phyloP scores from a whole-genome alignment of 2,797 vertebrate species.

The Anguilla anguilla region DNA sequence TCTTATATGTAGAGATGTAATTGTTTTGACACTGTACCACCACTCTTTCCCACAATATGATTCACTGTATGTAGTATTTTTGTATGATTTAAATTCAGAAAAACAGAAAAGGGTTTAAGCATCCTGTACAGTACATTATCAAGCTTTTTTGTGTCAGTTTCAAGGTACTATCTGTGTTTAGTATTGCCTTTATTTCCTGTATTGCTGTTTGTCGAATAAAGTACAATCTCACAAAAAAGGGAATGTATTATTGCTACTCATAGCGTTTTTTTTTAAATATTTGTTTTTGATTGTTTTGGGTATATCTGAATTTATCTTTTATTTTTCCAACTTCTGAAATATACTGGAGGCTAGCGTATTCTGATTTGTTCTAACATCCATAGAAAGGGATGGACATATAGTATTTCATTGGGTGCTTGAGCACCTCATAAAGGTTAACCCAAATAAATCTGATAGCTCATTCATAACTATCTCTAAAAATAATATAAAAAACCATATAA shows the following conservation, averaged over 20 bases:
- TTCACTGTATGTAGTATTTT: conserved; percentile 61
- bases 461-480: too few species aligned
- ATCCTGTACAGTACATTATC: neutral
- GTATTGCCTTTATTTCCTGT: neutral
- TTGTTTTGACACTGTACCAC: conserved; percentile 69
- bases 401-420: neutral
- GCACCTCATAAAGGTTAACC: neutral
- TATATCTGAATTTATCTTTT: neutral
- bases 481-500: neutral
- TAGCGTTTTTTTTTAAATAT: neutral
- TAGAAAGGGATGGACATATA: neutral
- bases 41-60: conserved; percentile 52
- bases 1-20: conserved; percentile 35
- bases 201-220: conserved; percentile 14
- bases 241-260: neutral
- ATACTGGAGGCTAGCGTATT: neutral
- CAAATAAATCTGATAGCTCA: neutral
- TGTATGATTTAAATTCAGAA: conserved; percentile 17
- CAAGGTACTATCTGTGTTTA: neutral
- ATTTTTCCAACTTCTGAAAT: neutral
- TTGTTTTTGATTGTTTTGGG: neutral
- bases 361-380: neutral
- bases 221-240: conserved; percentile 7
- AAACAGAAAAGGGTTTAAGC: neutral
- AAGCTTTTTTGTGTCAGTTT: neutral